Percentiles rank a stretch among this genome's conserved stretches.
phyloP scores from a whole-genome alignment of 2,888 invertebrate genomes.

The Heliconius charithonia region DNA sequence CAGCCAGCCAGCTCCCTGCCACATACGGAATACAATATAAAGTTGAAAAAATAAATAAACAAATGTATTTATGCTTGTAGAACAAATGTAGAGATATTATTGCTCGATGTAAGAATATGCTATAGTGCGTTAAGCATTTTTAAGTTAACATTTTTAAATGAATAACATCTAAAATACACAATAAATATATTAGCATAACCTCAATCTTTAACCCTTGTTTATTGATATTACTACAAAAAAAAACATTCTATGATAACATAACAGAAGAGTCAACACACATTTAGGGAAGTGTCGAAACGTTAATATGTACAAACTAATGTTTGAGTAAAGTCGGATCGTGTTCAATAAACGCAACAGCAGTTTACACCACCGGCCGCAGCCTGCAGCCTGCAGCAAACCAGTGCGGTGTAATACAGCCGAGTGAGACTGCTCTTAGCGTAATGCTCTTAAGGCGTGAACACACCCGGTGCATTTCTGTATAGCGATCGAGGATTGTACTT shows the following conservation, averaged over 20 bases:
- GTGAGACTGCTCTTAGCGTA: slow-evolving; percentile 56
- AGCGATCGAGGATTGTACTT: slow-evolving; percentile 16
- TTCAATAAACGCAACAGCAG: slow-evolving; percentile 38
- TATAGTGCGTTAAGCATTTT: no score
- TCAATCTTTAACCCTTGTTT: no score
- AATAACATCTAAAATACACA: no score
- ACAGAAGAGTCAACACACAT: neutral
- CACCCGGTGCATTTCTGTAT: slow-evolving; percentile 13
- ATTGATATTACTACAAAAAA: neutral
- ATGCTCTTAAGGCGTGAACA: slow-evolving; percentile 27
- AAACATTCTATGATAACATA: neutral
- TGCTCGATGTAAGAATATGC: no score
- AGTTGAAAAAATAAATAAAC: no score
- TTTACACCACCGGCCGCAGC: slow-evolving; percentile 41
- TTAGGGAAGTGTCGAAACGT: slow-evolving; percentile 11
- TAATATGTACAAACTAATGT: slow-evolving; percentile 25
- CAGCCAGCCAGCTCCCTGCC: no score
- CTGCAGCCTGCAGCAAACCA: slow-evolving; percentile 54
- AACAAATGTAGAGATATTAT: no score
- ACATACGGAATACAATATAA: no score
- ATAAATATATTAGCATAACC: neutral
- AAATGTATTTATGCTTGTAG: no score
- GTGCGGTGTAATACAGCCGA: slow-evolving; percentile 60
- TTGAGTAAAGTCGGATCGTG: slow-evolving; percentile 29
- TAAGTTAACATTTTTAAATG: no score